Base-by-base conservation (phyloP, 2,888 invertebrate species). In the Pilophorus perplexus region DNA sequence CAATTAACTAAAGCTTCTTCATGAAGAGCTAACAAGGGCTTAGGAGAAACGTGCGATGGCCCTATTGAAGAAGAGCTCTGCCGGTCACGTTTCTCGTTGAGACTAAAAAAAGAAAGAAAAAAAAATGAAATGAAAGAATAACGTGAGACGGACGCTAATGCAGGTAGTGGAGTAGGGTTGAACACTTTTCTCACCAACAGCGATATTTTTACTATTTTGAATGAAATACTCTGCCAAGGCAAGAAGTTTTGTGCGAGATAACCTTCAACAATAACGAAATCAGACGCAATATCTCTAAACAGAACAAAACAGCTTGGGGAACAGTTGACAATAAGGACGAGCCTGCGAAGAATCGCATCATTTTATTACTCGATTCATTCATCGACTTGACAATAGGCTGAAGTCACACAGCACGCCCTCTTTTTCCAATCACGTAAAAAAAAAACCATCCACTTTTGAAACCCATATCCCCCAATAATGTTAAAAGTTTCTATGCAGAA, bases 401-500 rank as follows among this genome's bases (percentile, higher is more conserved):
- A 16, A 23, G 3, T 38, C 22, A 25, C 27, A 20, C 16, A 3
- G 14, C 1, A 25, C 12, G 12, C 25, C 18, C 62, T 46, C 33
- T 46, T 62, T 22, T 33, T 46, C 46, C 44, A 62, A 62, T 62
- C 62, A 62, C 62, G 62, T 62, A 46, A 62, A n/a, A n/a, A n/a
- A n/a, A n/a, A 62, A 62, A 62, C 62, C 62, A 62, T 62, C 48
- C 23, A 62, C 62, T 44, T 62, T 46, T 48, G 62, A 62, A 48
- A 62, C 46, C 46, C 62, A 46, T 62, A 62, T 62, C 62, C 22
- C 20, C 48, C 62, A 62, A 62, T 62, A 62, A 62, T 23, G 62
- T 62, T 62, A 46, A 62, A 62, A 62, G 62, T 62, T 46, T 59
- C 62, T 46, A 62, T 62, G 62, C 62, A 62, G 48, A 46, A 62